Percentiles rank a stretch among this genome's conserved stretches.
Conservation (phyloP, 2,888 invertebrate species). For the Drepana falcataria region DNA sequence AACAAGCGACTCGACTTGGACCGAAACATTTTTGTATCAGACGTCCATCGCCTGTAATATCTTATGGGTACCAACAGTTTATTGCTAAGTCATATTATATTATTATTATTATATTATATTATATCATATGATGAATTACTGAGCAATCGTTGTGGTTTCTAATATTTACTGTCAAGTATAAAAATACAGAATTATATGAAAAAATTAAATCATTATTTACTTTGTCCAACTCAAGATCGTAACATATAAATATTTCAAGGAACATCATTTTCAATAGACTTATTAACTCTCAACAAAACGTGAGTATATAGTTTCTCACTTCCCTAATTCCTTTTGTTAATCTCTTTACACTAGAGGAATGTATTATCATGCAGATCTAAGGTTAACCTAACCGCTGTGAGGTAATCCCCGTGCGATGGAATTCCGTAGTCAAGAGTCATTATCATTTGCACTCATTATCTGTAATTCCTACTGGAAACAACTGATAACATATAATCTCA, state of each 20-base stretch:
- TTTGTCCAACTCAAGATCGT: no score
- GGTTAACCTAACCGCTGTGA: constrained; percentile 16
- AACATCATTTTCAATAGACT: background rate
- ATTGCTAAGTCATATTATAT: no score
- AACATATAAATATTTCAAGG: background rate
- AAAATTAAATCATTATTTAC: no score
- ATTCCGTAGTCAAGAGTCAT: background rate
- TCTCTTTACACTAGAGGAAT: constrained; percentile 5
- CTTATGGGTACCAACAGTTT: no score
- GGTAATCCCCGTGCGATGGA: constrained; percentile 34
- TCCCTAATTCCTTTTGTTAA: constrained; percentile 1
- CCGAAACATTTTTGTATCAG: no score
- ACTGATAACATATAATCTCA: constrained; percentile 35
- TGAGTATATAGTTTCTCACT: background rate
- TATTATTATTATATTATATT: no score
- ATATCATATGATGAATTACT: no score
- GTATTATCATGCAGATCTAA: constrained; percentile 10
- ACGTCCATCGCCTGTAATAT: no score
- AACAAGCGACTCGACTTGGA: no score
- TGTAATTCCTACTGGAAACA: constrained; percentile 17
- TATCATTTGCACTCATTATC: constrained; percentile 15
- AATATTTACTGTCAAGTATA: no score
- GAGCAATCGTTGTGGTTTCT: no score
- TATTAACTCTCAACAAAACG: background rate
- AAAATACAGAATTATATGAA: no score